phyloP scores from a whole-genome alignment of 2,113 vertebrate genomes.

The Oplegnathus fasciatus region DNA sequence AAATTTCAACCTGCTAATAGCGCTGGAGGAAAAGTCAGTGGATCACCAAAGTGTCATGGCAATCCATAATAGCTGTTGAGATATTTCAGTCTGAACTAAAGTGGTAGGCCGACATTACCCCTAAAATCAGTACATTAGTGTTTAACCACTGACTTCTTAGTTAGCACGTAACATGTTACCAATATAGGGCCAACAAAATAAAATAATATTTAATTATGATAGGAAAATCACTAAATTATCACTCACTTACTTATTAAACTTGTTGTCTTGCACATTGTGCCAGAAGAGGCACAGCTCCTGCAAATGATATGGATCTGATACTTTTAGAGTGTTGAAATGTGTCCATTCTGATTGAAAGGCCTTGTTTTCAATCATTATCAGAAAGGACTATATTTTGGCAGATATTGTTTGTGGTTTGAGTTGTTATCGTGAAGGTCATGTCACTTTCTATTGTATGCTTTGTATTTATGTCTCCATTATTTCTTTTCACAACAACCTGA shows the following conservation, averaged over 20 bases:
- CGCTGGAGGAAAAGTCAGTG: background rate
- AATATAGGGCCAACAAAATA: background rate
- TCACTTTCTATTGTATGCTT: background rate
- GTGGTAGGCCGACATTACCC: background rate
- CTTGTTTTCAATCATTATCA: background rate
- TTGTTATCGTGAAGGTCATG: background rate
- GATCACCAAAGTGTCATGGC: background rate
- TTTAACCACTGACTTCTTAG: background rate
- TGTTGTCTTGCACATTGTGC: no score
- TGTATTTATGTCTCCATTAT: background rate
- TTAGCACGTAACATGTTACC: background rate
- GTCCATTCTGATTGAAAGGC: background rate
- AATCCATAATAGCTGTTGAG: background rate
- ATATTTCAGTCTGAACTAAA: background rate
- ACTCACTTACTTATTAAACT: no score
- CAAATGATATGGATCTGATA: background rate
- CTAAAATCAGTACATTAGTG: background rate
- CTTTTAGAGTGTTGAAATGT: background rate
- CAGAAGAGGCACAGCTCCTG: no score
- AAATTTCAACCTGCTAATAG: background rate
- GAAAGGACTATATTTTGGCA: background rate
- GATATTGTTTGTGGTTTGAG: background rate
- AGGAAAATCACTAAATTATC: background rate
- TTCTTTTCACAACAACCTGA: conserved; percentile 1
- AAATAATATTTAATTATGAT: background rate